Evolutionary conservation across 2,113 vertebrate genomes (phyloP), one percentile per base, ranked within the genome.

Genomic region (Collichthys lucidus): DNA sequence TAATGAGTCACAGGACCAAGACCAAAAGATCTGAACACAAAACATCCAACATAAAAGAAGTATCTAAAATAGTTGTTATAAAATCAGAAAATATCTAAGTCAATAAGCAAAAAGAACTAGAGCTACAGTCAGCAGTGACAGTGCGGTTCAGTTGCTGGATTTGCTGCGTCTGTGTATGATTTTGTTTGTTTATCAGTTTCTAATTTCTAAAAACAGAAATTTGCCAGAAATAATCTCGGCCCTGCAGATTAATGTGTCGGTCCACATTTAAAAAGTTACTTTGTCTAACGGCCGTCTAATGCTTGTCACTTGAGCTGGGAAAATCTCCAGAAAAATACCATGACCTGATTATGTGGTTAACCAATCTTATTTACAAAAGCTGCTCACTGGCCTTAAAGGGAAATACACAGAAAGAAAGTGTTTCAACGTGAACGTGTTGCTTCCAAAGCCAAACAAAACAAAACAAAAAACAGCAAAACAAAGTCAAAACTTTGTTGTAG

Each of bases 291-390:
- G 42, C 20, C 22, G 50, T 75, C 50, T 79, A 65, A 86, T 82
- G 40, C 62, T 47, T 46, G 53, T 84, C 72, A 74, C 55, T 77
- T 78, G 73, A 90, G 68, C 63, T 19, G 63, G 69, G 55, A 74
- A 82, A 88, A 73, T 73, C 55, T 83, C 66, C 44, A 69, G 61
- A 47, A 66, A 85, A 83, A 71, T 47, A 74, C 49, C 69, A 76
- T 22, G 2, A 61, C 29, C 22, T 35, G 63, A 85, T 50, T 61
- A 40, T 64, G 74, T 53, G 65, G 79, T 79, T 77, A 49, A 86
- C 77, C 56, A 69, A 61, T 69, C 57, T 64, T 29, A 70, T 64
- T 82, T 64, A 83, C n/a, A 19, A 73, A 44, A 26, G 40, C n/a
- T 49, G 70, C 61, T 63, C 31, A 47, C 26, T 74, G 74, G 77